Base-by-base conservation (phyloP, 2,797 vertebrate species). In the Ambastaia sidthimunki region DNA sequence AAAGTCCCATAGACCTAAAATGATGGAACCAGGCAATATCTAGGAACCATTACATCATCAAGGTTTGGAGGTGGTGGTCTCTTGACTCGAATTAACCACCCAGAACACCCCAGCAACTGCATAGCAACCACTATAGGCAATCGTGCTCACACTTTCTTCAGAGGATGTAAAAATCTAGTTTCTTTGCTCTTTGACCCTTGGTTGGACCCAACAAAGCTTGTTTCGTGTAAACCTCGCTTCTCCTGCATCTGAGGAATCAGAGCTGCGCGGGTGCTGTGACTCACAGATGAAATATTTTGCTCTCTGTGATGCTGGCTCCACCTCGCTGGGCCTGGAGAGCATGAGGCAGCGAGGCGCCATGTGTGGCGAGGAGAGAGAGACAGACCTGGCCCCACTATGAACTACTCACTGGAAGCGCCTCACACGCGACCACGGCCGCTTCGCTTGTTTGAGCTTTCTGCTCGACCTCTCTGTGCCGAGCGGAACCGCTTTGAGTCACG, bases 231-330 rank as follows among this genome's bases (percentile, higher is more conserved):
- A 71, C 68, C 80, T 76, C 21, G 21, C 47, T 57, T 52, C 52
- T 80, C n/a, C 25, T 3, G 50, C 4, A 4, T 60, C 15, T 15
- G 23, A 74, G 57, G 62, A 79, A 16, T 76, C 78, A 65, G 62
- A 41, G 78, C 69, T 76, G 47, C 83, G 82, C 48, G 73, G 62
- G 78, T 44, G 72, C 81, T 85, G 88, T 94, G 94, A 95, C 87
- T 95, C 93, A 94, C 89, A 91, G 89, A 94, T 94, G 85, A 94
- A 93, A 91, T 91, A 94, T 94, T 93, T 93, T 87, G 85, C 91
- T 91, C 87, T 86, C 90, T 83, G 86, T 89, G 88, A 90, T 89
- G 88, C 83, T n/a, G 85, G 86, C 86, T 82, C 89, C 80, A 89
- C 91, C 89, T 89, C 89, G 73, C 79, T 66, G 60, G 84, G 89